These are phyloP conservation scores for Otus sunia DNA, from an alignment of 2,113 vertebrate genomes.

Conservation along the genomic window DNA sequence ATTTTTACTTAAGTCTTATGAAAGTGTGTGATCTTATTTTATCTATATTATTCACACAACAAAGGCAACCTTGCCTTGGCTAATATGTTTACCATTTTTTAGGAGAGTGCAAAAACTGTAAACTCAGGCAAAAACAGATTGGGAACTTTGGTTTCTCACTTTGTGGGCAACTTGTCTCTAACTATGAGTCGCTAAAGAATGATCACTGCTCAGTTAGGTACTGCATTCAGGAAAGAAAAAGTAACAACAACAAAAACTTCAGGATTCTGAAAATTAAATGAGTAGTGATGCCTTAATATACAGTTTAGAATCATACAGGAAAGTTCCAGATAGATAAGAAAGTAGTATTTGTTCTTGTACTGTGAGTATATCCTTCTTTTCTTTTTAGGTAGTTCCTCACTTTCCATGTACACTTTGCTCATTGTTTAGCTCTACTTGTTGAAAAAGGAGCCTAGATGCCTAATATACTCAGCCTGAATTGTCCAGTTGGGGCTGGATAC, in stretches of 20 bases:
- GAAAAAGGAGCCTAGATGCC: not conserved
- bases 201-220: not conserved
- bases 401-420: not conserved
- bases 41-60: not conserved
- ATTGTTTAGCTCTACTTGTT: not conserved
- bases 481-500: not conserved
- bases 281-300: not conserved
- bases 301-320: not conserved
- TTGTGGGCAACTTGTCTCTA: not conserved
- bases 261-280: not conserved
- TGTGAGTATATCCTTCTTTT: not conserved
- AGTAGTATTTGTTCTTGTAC: not conserved
- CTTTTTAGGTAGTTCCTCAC: not conserved
- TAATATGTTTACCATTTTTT: not conserved
- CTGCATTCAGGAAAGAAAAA: not conserved
- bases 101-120: not conserved
- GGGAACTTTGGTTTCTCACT: not conserved
- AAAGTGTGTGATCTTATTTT: not conserved
- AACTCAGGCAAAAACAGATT: not conserved
- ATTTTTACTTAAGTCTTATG: not conserved
- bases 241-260: not conserved
- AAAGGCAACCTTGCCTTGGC: not conserved
- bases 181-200: not conserved
- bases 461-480: not conserved
- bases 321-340: not conserved